Evolutionary conservation across 2,888 invertebrate genomes (phyloP).

Genomic region (Argynnis bischoffii): DNA sequence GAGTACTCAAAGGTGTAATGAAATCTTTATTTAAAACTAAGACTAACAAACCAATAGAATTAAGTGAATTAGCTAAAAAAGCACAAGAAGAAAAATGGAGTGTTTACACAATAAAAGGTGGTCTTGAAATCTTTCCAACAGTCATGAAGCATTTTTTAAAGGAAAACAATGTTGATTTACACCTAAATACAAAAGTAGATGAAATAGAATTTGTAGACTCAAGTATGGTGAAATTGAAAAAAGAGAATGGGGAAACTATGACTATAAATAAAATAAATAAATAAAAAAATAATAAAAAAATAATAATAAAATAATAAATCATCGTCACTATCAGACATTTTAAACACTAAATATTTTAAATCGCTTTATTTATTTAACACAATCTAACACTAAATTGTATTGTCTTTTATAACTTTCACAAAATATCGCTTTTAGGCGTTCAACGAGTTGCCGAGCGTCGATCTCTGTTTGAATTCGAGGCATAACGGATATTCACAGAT

Average conservation of each 20-base stretch:
- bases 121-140: slow-evolving; percentile 88
- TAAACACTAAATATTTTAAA: too few species aligned
- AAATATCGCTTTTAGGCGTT: too few species aligned
- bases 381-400: too few species aligned
- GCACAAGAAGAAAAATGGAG: slow-evolving; percentile 89
- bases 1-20: slow-evolving; percentile 87
- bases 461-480: too few species aligned
- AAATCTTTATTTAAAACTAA: slow-evolving; percentile 70
- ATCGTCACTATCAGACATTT: too few species aligned
- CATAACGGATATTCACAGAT: too few species aligned
- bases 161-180: slow-evolving; percentile 83
- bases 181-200: slow-evolving; percentile 83
- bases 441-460: too few species aligned
- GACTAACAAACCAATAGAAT: slow-evolving; percentile 47
- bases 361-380: too few species aligned
- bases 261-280: too few species aligned
- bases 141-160: slow-evolving; percentile 81
- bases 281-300: too few species aligned
- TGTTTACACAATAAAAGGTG: slow-evolving; percentile 90
- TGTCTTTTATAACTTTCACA: too few species aligned
- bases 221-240: slow-evolving; percentile 70
- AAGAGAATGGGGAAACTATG: slow-evolving; percentile 72
- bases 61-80: slow-evolving; percentile 75
- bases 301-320: too few species aligned
- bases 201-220: slow-evolving; percentile 84